Evolutionary conservation across 2,113 vertebrate genomes (phyloP), one percentile per base, ranked within the genome.

Genomic region (Camarhynchus parvulus): DNA sequence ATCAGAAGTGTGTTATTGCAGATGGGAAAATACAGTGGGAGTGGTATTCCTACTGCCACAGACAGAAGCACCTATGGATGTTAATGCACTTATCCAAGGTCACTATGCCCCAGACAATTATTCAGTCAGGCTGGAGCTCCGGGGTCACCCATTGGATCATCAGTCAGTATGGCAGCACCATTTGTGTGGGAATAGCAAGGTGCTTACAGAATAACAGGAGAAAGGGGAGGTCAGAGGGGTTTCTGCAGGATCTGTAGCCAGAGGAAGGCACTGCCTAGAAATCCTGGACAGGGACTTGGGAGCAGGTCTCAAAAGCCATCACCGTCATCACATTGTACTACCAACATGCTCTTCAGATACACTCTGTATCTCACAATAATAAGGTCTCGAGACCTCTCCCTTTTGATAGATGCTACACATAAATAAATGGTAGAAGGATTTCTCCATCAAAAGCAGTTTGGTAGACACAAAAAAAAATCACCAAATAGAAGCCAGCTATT

Each of bases 21-120:
- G 47, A 37, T 50, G 10, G 35, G 35, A 73, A 81, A 92, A 89
- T 66, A 66, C 4, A 50, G 15, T 17, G 6, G 28, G 28, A 80
- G 68, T 15, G 9, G 30, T 53, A 23, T 33, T 53, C 37, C 39
- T 30, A 63, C 47, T 73, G 31, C n/a, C 49, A 83, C 8, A 18
- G 10, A 47, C 41, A 66, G 0, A 0, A 41, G 21, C 58, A 81
- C 4, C 42, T 55, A 18, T 41, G 1, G 1, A 28, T 55, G 7
- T 37, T 39, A 39, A 33, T n/a, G 21, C 35, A 68, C 19, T 64
- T 30, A 61, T 30, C 21, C 27, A 39, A 8, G 19, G 62, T 6
- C 33, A 35, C 35, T 22, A 0, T 42, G 39, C 1, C 27, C 23
- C 44, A 82, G 39, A 35, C 2, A 46, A 58, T 21, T 42, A 31